Base-by-base conservation (phyloP, 1,140 invertebrate species). In the Drosophila nebulosa region DNA sequence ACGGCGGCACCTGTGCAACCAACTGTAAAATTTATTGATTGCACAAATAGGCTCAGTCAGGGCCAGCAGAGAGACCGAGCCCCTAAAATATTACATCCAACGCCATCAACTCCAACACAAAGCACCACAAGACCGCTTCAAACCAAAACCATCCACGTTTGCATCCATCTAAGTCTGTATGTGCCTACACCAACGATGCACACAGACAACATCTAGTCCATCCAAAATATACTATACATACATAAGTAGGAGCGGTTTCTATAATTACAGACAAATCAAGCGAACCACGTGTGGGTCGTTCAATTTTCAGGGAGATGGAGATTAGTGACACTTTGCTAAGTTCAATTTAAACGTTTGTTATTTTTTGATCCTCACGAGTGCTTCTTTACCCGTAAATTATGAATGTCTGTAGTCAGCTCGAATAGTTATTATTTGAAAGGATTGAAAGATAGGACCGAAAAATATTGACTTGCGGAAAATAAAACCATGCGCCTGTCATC, bases 1-100 rank as follows among this genome's bases (percentile, higher is more conserved):
- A 53, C 53, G 66, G 71, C 71, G 64, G 64, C 78, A 89, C 78
- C 74, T 89, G 80, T 75, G 72, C 77, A 70, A 56, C 71, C 85
- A 79, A 72, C 84, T 81, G 76, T 81, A 70, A 85, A 89, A 89
- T 89, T 89, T 89, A 89, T 89, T 89, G 85, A 89, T 89, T 89
- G 69, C 68, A 74, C 72, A 76, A 76, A 81, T 72, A 70, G 79
- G 69, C 69, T 64, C 73, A 53, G 51, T 66, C 64, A 24, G 27
- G 27, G 35, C 32, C 36, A 52, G 63, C 63, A 36, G 39, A 42
- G 22, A 53, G 46, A 30, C 70, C 61, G 55, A 14, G 9, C 50
- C 58, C 26, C 16, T 58, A 42, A 27, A 32, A 59, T 59, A 24
- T 36, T 59, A 59, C 21, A 59, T 24, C 32, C 52, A 26, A 22